These are phyloP conservation scores for Rotaria macrura DNA, from an alignment of 2,888 invertebrate species.

Conservation along the genomic window DNA sequence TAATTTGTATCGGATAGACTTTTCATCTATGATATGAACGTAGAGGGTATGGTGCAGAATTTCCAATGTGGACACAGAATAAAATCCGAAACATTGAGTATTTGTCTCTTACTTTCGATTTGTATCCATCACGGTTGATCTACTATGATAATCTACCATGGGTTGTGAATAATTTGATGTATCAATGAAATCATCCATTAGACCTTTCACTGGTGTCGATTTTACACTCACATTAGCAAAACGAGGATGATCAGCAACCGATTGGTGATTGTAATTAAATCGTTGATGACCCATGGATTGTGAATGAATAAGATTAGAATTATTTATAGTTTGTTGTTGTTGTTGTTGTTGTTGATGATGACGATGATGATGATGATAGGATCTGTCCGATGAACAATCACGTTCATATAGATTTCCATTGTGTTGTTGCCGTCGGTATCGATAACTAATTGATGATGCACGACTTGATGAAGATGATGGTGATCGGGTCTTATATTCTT, in stretches of 20 bases:
- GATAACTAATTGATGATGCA: background rate
- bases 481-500: background rate
- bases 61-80: too few species aligned
- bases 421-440: background rate
- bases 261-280: conserved; percentile 14
- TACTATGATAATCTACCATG: too few species aligned
- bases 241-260: background rate
- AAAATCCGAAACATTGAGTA: too few species aligned
- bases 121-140: background rate
- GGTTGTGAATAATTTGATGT: background rate
- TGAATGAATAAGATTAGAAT: background rate
- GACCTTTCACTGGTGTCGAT: background rate
- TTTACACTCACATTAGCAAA: background rate
- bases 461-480: background rate
- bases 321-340: too few species aligned
- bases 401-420: background rate
- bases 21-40: too few species aligned
- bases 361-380: background rate
- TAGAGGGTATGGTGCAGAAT: too few species aligned
- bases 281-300: background rate
- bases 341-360: too few species aligned
- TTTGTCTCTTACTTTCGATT: background rate
- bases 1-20: too few species aligned
- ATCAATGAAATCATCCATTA: background rate
- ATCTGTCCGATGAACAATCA: background rate